Percentiles rank a stretch among this genome's conserved stretches.
phyloP scores from a whole-genome alignment of 1,140 invertebrate genomes.

The Brachionus calyciflorus region DNA sequence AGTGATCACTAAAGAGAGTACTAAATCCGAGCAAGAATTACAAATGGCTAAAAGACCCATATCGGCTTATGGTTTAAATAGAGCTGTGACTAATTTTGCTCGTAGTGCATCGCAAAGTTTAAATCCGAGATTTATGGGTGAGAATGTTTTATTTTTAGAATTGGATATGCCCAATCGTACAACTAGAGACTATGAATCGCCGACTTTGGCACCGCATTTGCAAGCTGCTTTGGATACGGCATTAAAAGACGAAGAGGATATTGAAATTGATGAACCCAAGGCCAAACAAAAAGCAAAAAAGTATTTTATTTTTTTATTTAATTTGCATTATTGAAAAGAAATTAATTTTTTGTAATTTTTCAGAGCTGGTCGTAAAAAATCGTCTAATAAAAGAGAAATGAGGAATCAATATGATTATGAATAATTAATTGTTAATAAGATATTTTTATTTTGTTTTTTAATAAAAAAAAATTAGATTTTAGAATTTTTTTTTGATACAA shows the following conservation, averaged over 20 bases:
- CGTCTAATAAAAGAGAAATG: background rate
- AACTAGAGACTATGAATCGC: constrained; percentile 74
- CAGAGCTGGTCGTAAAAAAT: background rate
- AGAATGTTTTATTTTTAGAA: constrained; percentile 78
- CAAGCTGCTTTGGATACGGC: constrained; percentile 73
- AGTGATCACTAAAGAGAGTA: constrained; percentile 55
- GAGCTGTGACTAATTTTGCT: constrained; percentile 73
- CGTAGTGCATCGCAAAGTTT: constrained; percentile 66
- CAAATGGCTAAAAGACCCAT: constrained; percentile 65
- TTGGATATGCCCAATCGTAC: constrained; percentile 75
- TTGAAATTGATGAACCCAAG: constrained; percentile 66
- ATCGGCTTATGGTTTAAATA: constrained; percentile 66
- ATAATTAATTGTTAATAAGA: too few species aligned
- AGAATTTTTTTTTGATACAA: too few species aligned
- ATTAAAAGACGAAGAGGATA: constrained; percentile 69
- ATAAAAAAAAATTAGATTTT: too few species aligned
- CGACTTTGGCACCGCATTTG: constrained; percentile 69
- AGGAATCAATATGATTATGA: background rate
- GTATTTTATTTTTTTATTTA: background rate
- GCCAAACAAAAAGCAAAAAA: background rate
- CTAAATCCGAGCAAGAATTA: constrained; percentile 1
- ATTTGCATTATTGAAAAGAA: too few species aligned
- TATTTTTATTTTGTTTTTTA: too few species aligned
- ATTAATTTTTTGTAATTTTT: background rate
- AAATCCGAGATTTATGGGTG: constrained; percentile 67